Evolutionary conservation across 2,113 vertebrate genomes (phyloP).

Genomic region (Conger conger): DNA sequence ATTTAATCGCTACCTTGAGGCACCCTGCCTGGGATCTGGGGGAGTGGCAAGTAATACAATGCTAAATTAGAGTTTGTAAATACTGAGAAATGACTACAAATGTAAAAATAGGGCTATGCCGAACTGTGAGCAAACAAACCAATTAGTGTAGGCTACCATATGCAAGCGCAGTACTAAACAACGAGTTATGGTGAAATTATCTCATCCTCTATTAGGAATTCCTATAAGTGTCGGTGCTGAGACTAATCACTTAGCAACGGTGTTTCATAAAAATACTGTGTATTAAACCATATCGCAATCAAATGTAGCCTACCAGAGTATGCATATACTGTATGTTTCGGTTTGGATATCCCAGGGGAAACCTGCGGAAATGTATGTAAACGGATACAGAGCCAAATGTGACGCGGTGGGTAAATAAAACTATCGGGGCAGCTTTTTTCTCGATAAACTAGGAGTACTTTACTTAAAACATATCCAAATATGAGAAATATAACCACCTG

Average conservation of each 20-base stretch:
- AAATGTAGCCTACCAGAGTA: neutral
- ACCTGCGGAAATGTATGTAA: too few species aligned
- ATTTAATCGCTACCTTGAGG: neutral
- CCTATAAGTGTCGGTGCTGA: neutral
- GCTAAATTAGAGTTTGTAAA: neutral
- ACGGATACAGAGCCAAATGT: neutral
- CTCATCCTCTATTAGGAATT: slow-evolving; percentile 1
- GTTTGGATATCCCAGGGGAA: too few species aligned
- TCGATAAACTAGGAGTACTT: neutral
- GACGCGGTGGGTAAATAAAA: too few species aligned
- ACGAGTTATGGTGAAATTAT: slow-evolving; percentile 6
- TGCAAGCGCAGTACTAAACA: neutral
- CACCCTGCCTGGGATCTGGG: neutral
- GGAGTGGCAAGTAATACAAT: neutral
- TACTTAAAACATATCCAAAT: neutral
- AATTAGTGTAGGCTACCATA: neutral
- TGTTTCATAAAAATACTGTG: neutral
- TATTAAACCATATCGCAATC: neutral
- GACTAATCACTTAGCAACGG: neutral
- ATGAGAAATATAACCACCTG: neutral
- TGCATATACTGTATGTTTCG: too few species aligned
- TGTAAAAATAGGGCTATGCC: neutral
- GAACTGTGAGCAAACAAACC: neutral
- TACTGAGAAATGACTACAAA: neutral
- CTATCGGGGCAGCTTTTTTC: neutral